Evolutionary conservation across 2,888 invertebrate species (phyloP).

Genomic region (Liopterus haemorrhoidalis): DNA sequence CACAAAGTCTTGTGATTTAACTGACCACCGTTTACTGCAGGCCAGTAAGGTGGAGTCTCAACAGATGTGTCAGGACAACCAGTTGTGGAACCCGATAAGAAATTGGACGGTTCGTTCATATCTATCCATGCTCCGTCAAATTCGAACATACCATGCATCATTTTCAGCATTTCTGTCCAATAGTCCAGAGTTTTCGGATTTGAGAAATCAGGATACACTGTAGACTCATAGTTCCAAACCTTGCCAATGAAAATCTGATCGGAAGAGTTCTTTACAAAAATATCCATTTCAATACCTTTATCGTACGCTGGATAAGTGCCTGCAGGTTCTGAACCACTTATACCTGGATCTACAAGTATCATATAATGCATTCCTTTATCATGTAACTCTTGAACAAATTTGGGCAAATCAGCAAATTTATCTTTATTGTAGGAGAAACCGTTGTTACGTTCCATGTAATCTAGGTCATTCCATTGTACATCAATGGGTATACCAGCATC

Average conservation of each 20-base stretch:
- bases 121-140: constrained; percentile 78
- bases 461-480: constrained; percentile 79
- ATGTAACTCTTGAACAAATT: constrained; percentile 65
- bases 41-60: constrained; percentile 59
- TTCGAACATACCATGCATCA: constrained; percentile 53
- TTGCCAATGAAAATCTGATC: constrained; percentile 64
- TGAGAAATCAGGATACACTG: constrained; percentile 56
- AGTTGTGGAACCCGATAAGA: constrained; percentile 49
- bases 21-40: constrained; percentile 49
- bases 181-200: too few species aligned
- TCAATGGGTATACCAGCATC: constrained; percentile 56
- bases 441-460: constrained; percentile 73
- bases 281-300: constrained; percentile 61
- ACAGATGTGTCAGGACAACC: constrained; percentile 48
- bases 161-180: constrained; percentile 57
- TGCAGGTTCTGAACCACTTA: constrained; percentile 61
- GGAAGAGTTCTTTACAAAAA: constrained; percentile 68
- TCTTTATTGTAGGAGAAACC: constrained; percentile 70
- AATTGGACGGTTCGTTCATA: constrained; percentile 78
- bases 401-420: constrained; percentile 58
- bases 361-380: constrained; percentile 69
- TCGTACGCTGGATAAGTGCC: constrained; percentile 73
- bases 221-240: constrained; percentile 52
- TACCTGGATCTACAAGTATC: constrained; percentile 68
- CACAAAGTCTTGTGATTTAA: constrained; percentile 62